phyloP scores from a whole-genome alignment of 2,797 vertebrate species.

The Scleropages formosus region DNA sequence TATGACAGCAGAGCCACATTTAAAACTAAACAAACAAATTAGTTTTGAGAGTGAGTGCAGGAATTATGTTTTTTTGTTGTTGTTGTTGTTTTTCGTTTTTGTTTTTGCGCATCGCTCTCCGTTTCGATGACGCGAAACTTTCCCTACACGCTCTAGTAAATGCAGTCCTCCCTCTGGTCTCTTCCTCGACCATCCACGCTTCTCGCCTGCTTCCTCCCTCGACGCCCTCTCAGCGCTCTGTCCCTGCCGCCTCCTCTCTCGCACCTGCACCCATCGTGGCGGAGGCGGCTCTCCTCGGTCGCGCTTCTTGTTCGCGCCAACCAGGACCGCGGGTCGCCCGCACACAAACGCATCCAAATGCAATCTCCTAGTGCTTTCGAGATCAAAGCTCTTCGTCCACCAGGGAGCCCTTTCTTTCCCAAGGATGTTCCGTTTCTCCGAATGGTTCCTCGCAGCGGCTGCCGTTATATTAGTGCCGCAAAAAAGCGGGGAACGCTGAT shows the following conservation, averaged over 20 bases:
- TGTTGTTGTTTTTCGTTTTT: too few species aligned
- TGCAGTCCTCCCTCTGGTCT: neutral
- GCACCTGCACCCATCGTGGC: neutral
- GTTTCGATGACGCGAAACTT: too few species aligned
- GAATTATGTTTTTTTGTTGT: too few species aligned
- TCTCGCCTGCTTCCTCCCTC: neutral
- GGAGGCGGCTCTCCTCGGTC: neutral
- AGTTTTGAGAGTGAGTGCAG: neutral
- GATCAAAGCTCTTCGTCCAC: conserved; percentile 9
- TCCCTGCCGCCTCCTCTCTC: neutral
- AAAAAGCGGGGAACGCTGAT: neutral
- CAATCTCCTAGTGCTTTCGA: conserved; percentile 7
- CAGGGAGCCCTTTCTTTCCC: neutral
- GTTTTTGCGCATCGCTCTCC: too few species aligned
- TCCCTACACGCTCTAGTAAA: neutral
- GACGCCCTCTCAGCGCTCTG: neutral
- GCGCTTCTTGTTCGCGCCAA: too few species aligned
- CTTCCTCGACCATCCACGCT: too few species aligned
- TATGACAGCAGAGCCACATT: neutral
- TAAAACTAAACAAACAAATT: neutral
- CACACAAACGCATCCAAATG: conserved; percentile 12
- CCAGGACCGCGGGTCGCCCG: neutral
- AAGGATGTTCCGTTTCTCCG: conserved; percentile 14
- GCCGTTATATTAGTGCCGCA: conserved; percentile 10
- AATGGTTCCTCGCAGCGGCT: neutral